A percentile compares a stretch with the other conserved stretches of the same genome.
These are phyloP conservation scores for Morbakka virulenta DNA, from an alignment of 30 jellyfish, hydroid and myxozoan species.

Conservation along the genomic window DNA sequence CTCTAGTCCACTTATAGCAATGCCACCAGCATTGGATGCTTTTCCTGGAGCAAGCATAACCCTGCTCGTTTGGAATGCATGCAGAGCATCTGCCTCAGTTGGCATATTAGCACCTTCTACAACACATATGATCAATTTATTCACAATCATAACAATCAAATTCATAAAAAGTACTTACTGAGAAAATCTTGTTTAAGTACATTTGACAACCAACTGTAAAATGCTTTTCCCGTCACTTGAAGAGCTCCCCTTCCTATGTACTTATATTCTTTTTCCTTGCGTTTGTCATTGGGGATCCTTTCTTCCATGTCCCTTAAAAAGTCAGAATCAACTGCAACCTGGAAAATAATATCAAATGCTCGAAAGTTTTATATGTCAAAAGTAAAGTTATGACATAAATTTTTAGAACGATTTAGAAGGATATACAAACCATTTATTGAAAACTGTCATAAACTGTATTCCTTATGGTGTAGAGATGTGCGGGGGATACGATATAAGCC, in stretches of 20 bases:
- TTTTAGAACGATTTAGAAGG: too few species aligned
- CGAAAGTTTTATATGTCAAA: too few species aligned
- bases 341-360: too few species aligned
- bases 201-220: slow-evolving; percentile 31
- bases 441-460: too few species aligned
- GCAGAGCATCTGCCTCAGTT: slow-evolving; percentile 85
- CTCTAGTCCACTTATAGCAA: slow-evolving; percentile 89
- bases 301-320: slow-evolving; percentile 38
- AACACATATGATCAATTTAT: slow-evolving; percentile 68
- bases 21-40: slow-evolving; percentile 96
- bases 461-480: too few species aligned
- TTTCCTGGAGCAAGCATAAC: slow-evolving; percentile 89
- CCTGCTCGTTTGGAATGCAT: slow-evolving; percentile 26
- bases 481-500: too few species aligned
- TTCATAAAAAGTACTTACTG: slow-evolving; percentile 34
- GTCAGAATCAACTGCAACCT: slow-evolving; percentile 65
- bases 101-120: slow-evolving; percentile 97
- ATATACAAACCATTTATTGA: too few species aligned
- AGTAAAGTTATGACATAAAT: too few species aligned
- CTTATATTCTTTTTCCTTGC: neutral
- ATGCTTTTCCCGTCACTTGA: slow-evolving; percentile 38
- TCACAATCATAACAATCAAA: too few species aligned
- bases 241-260: slow-evolving; percentile 66
- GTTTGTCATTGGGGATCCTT: neutral
- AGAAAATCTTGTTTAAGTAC: neutral